These are phyloP conservation scores for Jaculus jaculus DNA, from an alignment of 2,113 vertebrate genomes.

Conservation along the genomic window DNA sequence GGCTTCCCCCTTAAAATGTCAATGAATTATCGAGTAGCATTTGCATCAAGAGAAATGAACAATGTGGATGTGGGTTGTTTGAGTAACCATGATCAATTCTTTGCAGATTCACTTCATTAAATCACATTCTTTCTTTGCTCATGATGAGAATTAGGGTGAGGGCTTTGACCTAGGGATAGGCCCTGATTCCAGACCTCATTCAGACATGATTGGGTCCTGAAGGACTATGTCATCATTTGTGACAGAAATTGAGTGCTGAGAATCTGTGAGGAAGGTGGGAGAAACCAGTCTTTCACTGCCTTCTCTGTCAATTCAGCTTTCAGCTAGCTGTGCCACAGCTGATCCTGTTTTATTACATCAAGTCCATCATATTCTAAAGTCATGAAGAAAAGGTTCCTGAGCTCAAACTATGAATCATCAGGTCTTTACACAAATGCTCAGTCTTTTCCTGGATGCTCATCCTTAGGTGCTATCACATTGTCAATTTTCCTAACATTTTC, in stretches of 20 bases:
- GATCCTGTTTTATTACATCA: not conserved
- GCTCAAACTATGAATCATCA: not conserved
- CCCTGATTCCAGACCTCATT: not conserved
- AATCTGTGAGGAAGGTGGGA: not conserved
- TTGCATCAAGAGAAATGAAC: not conserved
- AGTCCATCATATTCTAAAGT: not conserved
- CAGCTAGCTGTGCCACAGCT: not conserved
- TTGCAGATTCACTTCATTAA: not conserved
- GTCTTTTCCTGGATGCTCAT: not conserved
- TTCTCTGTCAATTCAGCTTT: not conserved
- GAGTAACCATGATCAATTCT: not conserved
- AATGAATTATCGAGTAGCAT: not conserved
- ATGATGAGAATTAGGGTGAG: not conserved
- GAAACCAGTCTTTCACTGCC: not conserved
- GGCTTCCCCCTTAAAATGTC: not conserved
- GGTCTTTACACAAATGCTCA: not conserved
- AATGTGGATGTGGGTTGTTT: not conserved
- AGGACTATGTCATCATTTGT: not conserved
- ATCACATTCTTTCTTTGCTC: not conserved
- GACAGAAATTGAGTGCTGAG: not conserved
- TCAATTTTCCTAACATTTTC: not conserved
- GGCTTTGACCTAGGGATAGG: not conserved
- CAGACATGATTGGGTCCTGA: not conserved
- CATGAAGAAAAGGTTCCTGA: not conserved
- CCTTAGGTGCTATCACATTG: not conserved